Evolutionary conservation across 2,797 vertebrate genomes (phyloP).

Genomic region (Sebastes wilsoni): DNA sequence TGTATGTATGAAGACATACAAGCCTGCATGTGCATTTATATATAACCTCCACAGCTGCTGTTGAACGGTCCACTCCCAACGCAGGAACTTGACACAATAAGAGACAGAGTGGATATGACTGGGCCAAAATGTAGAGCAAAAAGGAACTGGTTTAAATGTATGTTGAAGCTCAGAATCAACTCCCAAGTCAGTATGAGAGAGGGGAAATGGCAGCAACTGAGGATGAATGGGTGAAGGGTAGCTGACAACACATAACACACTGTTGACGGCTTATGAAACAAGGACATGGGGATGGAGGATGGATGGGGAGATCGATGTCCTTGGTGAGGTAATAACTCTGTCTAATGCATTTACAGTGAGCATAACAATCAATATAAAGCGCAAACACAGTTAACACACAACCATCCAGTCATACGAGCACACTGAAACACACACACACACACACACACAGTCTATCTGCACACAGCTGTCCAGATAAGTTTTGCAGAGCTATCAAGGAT

Average conservation of each 20-base stretch:
- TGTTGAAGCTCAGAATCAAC: not conserved
- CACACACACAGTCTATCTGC: conserved; percentile 20
- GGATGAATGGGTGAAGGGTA: not conserved
- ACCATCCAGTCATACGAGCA: conserved; percentile 1
- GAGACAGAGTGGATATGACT: conserved; percentile 21
- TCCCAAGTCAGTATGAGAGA: not conserved
- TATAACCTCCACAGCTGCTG: conserved; percentile 82
- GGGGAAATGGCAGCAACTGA: conserved; percentile 2
- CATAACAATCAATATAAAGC: conserved; percentile 41
- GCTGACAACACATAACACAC: not conserved
- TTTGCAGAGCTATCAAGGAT: conserved; percentile 66
- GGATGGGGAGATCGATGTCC: conserved; percentile 13
- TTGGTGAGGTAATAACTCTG: conserved; percentile 15
- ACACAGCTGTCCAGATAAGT: conserved; percentile 56
- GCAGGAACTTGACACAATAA: conserved; percentile 73
- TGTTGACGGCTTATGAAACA: conserved; percentile 12
- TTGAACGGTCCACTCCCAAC: conserved; percentile 74
- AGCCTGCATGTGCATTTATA: conserved; percentile 72
- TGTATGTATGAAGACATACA: conserved; percentile 35
- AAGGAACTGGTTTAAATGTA: not conserved
- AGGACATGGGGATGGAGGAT: not conserved
- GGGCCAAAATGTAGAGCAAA: conserved; percentile 11
- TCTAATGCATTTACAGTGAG: conserved; percentile 32
- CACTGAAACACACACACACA: not conserved
- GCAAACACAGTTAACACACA: not conserved